Base-by-base conservation (phyloP, 37 sponge, comb jelly and placozoan genomes). In the Tethya wilhelma region DNA sequence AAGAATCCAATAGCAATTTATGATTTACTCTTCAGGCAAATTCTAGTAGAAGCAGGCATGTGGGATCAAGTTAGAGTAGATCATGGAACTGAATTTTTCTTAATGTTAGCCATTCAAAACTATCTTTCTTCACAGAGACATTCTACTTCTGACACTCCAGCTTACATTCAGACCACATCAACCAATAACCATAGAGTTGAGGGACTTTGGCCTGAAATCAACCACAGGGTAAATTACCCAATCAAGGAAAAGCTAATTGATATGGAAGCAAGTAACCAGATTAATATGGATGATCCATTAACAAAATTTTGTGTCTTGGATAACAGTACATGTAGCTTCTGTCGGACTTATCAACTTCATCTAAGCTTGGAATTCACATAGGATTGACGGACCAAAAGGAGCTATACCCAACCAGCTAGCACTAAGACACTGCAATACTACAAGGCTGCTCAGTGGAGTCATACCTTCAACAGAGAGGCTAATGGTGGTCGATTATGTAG, bases 51-150 rank as follows among this genome's bases (percentile, higher is more conserved):
- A 12, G n/a, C n/a, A 17, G 81, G 81, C 26, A 38, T 80, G n/a
- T 80, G 81, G 81, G 59, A 80, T 25, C 81, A 80, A 37, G 68
- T 80, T 29, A 71, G 81, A 56, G 81, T 80, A 32, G 81, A 80
- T 42, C 81, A 74, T 29, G 83, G 83, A 11, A 71, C 66, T 20
- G 74, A 82, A 77, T 82, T 82, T 70, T 23, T 32, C 23, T 56
- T 82, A 69, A 59, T 71, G 73, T n/a, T 82, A 30, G 40, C 66
- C 2, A 74, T 82, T 23, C 72, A 82, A 82, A 38, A 82, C 22
- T 40, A 57, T 41, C 62, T 77, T 40, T 40, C 77, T 30, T 7
- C 19, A 42, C 45, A 29, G 20, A 63, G 57, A 23, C 40, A 30
- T 39, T 56, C 74, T 20, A 30, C 17, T 40, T 30, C 38, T 43